phyloP scores from a whole-genome alignment of 1,140 invertebrate species.

The Tyrophagus putrescentiae region DNA sequence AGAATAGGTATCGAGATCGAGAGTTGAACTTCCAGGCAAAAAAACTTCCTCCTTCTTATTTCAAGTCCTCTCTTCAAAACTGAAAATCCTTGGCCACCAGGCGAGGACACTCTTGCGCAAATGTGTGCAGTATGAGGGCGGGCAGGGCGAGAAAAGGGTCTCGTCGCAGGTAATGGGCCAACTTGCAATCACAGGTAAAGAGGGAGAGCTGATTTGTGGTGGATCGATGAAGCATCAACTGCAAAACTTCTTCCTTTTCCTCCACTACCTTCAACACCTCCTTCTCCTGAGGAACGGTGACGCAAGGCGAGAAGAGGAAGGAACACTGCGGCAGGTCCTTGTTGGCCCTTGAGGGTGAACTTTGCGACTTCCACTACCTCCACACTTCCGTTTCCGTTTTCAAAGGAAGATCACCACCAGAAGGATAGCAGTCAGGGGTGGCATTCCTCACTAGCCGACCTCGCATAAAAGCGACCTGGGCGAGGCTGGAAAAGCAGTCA shows the following conservation, averaged over 20 bases:
- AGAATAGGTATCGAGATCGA: too few species aligned
- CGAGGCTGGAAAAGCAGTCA: not conserved
- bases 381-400: not conserved
- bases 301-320: not conserved
- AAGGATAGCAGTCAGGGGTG: not conserved
- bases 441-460: not conserved
- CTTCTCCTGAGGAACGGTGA: not conserved
- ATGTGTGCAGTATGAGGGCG: slow-evolving; percentile 10
- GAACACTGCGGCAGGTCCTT: not conserved
- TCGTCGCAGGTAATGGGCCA: not conserved
- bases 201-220: not conserved
- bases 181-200: not conserved
- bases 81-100: not conserved
- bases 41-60: too few species aligned
- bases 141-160: not conserved
- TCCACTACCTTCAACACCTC: not conserved
- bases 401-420: too few species aligned
- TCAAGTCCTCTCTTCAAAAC: too few species aligned
- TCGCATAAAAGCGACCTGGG: not conserved
- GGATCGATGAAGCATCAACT: not conserved
- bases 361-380: not conserved
- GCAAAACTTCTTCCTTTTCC: not conserved
- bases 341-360: not conserved
- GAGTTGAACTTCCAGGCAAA: too few species aligned
- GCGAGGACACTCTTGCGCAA: not conserved